These are phyloP conservation scores for Ivindomyrus marchei DNA, from an alignment of 2,113 vertebrate species.

Conservation along the genomic window DNA sequence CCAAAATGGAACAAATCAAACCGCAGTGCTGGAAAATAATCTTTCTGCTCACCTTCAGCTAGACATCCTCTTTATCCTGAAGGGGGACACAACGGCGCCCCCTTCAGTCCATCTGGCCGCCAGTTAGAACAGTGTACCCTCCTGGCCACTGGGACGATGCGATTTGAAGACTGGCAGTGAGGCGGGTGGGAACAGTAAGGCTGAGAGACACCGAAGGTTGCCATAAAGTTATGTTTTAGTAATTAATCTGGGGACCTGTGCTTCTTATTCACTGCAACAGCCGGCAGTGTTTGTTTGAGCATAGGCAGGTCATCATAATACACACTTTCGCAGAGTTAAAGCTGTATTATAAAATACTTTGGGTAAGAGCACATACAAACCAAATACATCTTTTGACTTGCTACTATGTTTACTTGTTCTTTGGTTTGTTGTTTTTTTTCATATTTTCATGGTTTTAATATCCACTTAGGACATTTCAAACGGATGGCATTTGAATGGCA, in stretches of 20 bases:
- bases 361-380: background rate
- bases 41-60: background rate
- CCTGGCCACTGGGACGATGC: background rate
- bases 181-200: background rate
- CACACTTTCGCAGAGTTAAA: background rate
- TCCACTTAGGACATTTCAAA: background rate
- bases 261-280: background rate
- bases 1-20: background rate
- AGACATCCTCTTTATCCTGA: background rate
- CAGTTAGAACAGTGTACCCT: background rate
- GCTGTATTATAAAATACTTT: background rate
- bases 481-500: background rate
- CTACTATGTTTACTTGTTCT: background rate
- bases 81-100: background rate
- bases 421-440: background rate
- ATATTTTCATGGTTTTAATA: background rate
- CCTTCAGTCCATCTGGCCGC: background rate
- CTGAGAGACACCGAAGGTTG: background rate
- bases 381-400: background rate
- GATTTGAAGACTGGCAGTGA: background rate
- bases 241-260: background rate
- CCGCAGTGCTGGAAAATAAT: background rate
- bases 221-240: background rate
- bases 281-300: background rate
- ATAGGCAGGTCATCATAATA: background rate